A percentile compares a stretch with the other conserved stretches of the same genome.
phyloP scores from a whole-genome alignment of 2,888 invertebrate genomes.

The Stegana nigrithorax region DNA sequence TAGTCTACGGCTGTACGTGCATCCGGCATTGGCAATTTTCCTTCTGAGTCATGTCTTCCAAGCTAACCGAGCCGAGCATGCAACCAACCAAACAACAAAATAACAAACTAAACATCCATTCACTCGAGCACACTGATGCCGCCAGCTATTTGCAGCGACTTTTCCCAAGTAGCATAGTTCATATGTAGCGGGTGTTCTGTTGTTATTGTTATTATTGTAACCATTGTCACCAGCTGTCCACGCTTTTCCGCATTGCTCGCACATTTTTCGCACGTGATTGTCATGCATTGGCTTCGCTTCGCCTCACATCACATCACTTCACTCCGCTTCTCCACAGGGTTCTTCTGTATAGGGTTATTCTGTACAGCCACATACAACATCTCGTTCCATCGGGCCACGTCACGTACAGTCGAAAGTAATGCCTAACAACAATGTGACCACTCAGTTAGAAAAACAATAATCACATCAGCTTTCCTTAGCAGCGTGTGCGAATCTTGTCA shows the following conservation, averaged over 20 bases:
- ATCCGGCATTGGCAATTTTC: neutral
- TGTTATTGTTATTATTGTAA: neutral
- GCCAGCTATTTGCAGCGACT: too few species aligned
- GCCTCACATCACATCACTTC: neutral
- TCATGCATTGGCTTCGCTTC: too few species aligned
- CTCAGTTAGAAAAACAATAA: neutral
- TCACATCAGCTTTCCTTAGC: neutral
- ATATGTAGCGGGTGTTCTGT: too few species aligned
- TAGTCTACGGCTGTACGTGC: neutral
- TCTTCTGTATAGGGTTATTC: too few species aligned
- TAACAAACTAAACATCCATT: too few species aligned
- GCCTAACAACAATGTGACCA: neutral
- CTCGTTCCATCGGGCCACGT: neutral
- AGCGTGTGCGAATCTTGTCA: neutral
- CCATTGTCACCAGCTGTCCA: constrained; percentile 16
- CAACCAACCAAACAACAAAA: too few species aligned
- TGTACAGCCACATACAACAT: neutral
- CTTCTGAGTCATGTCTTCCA: too few species aligned
- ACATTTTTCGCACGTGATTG: constrained; percentile 11
- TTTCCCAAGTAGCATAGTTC: too few species aligned
- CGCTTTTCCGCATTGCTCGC: constrained; percentile 8
- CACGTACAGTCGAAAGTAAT: too few species aligned
- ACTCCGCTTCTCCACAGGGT: neutral
- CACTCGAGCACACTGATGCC: too few species aligned
- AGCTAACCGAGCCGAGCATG: too few species aligned